phyloP scores from a whole-genome alignment of 2,113 vertebrate species.

The Gallinago jamesoni region DNA sequence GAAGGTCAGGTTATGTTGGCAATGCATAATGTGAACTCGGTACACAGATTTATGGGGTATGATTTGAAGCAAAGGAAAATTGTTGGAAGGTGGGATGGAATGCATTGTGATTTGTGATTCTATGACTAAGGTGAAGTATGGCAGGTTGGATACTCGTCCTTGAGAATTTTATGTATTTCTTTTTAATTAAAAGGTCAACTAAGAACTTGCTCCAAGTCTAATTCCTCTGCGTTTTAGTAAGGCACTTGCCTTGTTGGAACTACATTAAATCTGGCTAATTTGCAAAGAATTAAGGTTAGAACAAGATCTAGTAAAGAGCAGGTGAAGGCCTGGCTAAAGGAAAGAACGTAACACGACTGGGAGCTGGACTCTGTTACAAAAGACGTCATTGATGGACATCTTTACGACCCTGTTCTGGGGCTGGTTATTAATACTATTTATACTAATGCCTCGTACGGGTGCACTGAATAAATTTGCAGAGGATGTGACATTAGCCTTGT shows the following conservation, averaged over 20 bases:
- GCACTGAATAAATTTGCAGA: background rate
- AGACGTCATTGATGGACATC: background rate
- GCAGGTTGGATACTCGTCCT: background rate
- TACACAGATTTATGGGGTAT: background rate
- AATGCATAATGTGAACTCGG: background rate
- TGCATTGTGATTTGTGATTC: background rate
- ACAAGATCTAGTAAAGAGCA: background rate
- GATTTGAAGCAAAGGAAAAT: background rate
- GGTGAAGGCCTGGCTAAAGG: background rate
- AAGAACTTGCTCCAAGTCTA: background rate
- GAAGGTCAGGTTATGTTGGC: background rate
- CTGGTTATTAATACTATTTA: background rate
- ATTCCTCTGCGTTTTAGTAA: background rate
- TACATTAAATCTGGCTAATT: background rate
- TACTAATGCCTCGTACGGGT: background rate
- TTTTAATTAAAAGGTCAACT: background rate
- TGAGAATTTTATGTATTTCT: background rate
- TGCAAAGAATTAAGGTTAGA: background rate
- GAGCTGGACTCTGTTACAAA: background rate
- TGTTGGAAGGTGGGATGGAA: background rate
- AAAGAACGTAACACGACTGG: background rate
- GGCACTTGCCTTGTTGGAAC: background rate
- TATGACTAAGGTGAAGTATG: background rate
- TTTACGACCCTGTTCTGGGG: background rate
- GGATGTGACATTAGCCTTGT: constrained; percentile 12